These are phyloP conservation scores for Drosophila formosana DNA, from an alignment of 2,888 invertebrate genomes.

Conservation along the genomic window DNA sequence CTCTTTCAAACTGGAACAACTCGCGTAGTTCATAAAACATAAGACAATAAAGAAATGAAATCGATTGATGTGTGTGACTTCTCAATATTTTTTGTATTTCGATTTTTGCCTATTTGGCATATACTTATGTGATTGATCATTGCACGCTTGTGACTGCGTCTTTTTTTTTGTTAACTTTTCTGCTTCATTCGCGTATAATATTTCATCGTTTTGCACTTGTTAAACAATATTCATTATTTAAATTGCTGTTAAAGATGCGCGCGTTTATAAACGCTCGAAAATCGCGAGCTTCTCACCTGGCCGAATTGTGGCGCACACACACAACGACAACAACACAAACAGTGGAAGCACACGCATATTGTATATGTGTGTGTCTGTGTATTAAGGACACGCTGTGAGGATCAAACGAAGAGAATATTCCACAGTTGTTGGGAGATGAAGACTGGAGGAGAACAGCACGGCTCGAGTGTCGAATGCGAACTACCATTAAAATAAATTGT, in stretches of 20 bases:
- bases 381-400: slow-evolving; percentile 22
- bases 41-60: slow-evolving; percentile 51
- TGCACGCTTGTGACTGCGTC: slow-evolving; percentile 2
- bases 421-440: neutral
- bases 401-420: neutral
- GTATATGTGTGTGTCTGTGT: neutral
- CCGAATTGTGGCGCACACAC: slow-evolving; percentile 35
- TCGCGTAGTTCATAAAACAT: slow-evolving; percentile 28
- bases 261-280: slow-evolving; percentile 28
- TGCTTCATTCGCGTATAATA: slow-evolving; percentile 3
- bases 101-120: neutral
- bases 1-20: slow-evolving; percentile 24
- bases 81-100: neutral
- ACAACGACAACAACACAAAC: slow-evolving; percentile 44
- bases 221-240: slow-evolving; percentile 22
- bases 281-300: slow-evolving; percentile 54
- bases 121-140: slow-evolving; percentile 45
- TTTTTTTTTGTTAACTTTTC: slow-evolving; percentile 1
- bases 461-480: slow-evolving; percentile 68
- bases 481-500: slow-evolving; percentile 81
- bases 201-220: slow-evolving; percentile 31
- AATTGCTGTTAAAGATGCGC: slow-evolving; percentile 5
- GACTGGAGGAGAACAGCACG: slow-evolving; percentile 48
- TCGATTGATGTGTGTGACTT: slow-evolving; percentile 35
- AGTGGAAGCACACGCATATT: slow-evolving; percentile 51